Evolutionary conservation across 2,888 invertebrate species (phyloP).

Genomic region (Nebria salina): DNA sequence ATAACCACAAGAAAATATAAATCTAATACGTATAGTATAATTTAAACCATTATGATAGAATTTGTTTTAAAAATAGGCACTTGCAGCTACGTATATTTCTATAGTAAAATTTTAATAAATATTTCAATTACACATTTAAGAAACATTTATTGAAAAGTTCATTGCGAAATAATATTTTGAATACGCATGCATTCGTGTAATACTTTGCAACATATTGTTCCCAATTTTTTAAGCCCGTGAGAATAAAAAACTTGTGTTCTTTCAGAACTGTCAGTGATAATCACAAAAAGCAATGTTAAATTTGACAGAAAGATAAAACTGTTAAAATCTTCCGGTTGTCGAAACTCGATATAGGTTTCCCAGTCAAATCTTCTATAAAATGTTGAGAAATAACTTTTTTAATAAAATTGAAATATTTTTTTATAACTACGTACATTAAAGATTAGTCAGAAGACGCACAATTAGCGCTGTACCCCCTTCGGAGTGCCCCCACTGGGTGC

Average conservation of each 20-base stretch:
- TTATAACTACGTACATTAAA: not conserved
- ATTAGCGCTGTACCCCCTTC: conserved; percentile 37
- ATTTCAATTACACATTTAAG: too few species aligned
- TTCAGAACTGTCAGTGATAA: conserved; percentile 29
- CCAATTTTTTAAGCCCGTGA: conserved; percentile 7
- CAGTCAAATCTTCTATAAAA: not conserved
- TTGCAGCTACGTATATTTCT: too few species aligned
- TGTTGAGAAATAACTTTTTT: not conserved
- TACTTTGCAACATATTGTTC: not conserved
- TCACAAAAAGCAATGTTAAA: conserved; percentile 23
- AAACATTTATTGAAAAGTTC: too few species aligned
- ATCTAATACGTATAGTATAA: too few species aligned
- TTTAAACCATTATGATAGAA: too few species aligned
- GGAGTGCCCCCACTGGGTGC: conserved; percentile 26
- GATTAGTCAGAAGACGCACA: conserved; percentile 17
- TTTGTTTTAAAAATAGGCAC: too few species aligned
- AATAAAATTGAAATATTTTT: too few species aligned
- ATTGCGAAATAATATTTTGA: too few species aligned
- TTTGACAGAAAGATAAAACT: conserved; percentile 30
- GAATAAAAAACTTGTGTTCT: conserved; percentile 10
- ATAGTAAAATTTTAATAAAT: too few species aligned
- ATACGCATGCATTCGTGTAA: too few species aligned
- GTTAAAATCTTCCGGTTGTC: conserved; percentile 33
- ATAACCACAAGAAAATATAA: too few species aligned
- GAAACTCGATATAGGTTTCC: conserved; percentile 7